These are phyloP conservation scores for Xyrichtys novacula DNA, from an alignment of 2,797 vertebrate species.

Conservation along the genomic window DNA sequence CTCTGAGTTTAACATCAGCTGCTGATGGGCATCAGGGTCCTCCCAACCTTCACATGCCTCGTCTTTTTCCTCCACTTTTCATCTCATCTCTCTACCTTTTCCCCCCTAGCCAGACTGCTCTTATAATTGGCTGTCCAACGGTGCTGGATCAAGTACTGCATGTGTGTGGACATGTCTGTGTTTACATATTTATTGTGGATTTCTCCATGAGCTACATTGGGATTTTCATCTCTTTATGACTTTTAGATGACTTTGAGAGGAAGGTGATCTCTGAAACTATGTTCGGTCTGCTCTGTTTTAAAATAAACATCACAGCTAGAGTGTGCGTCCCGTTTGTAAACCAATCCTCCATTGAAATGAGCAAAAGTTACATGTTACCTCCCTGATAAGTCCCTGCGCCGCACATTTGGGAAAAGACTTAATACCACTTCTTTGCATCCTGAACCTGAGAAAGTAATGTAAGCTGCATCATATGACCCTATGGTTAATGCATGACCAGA, in stretches of 20 bases:
- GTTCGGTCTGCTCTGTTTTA: background rate
- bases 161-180: background rate
- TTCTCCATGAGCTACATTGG: conserved; percentile 25
- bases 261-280: conserved; percentile 27
- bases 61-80: conserved; percentile 41
- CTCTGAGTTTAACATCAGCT: conserved; percentile 69
- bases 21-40: conserved; percentile 58
- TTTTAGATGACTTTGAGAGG: conserved; percentile 36
- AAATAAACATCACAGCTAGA: too few relatives aligned
- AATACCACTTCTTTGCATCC: too few relatives aligned
- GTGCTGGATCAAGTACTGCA: conserved; percentile 21
- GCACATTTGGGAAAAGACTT: too few relatives aligned
- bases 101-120: conserved; percentile 53
- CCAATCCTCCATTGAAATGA: too few relatives aligned
- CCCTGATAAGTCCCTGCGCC: too few relatives aligned
- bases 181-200: conserved; percentile 9
- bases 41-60: conserved; percentile 49
- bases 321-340: too few relatives aligned
- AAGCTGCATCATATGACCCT: too few relatives aligned
- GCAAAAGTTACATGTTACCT: too few relatives aligned
- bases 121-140: conserved; percentile 65
- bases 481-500: background rate
- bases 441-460: too few relatives aligned
- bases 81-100: conserved; percentile 50
- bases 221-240: conserved; percentile 41